Evolutionary conservation across 2,797 vertebrate genomes (phyloP).

Genomic region (Tympanoctomys barrerae): DNA sequence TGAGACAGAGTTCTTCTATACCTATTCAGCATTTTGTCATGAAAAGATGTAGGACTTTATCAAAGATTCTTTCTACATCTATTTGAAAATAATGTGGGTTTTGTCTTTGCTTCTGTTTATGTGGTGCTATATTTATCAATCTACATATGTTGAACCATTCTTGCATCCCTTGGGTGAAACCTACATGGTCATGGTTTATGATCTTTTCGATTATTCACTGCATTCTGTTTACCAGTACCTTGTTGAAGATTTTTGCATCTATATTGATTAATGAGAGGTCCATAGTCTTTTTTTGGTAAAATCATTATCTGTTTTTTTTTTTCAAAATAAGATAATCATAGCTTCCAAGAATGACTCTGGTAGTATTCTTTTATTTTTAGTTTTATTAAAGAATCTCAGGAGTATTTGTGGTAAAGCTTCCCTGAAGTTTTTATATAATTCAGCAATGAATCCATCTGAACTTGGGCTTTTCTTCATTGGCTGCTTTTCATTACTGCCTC

Average conservation of each 20-base stretch:
- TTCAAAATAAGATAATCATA: neutral
- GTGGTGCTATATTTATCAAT: neutral
- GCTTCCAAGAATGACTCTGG: neutral
- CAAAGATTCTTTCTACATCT: neutral
- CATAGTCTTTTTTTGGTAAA: neutral
- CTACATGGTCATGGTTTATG: neutral
- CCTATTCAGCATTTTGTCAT: neutral
- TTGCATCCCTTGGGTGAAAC: neutral
- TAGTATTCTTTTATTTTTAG: neutral
- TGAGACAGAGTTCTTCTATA: neutral
- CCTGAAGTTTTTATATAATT: neutral
- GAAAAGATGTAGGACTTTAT: neutral
- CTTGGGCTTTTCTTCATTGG: neutral
- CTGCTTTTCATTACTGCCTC: neutral
- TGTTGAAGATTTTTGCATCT: neutral
- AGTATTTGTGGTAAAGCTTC: neutral
- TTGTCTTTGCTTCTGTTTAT: neutral
- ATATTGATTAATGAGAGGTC: neutral
- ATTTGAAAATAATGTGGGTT: neutral
- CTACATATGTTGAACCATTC: neutral
- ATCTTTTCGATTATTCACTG: neutral
- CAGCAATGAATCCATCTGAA: neutral
- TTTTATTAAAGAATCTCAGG: neutral
- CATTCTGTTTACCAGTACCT: neutral
- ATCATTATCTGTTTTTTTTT: neutral